Percentiles rank a stretch among this genome's conserved stretches.
These are phyloP conservation scores for Torymus aiolomorphi DNA, from an alignment of 2,888 invertebrate genomes.

Conservation along the genomic window DNA sequence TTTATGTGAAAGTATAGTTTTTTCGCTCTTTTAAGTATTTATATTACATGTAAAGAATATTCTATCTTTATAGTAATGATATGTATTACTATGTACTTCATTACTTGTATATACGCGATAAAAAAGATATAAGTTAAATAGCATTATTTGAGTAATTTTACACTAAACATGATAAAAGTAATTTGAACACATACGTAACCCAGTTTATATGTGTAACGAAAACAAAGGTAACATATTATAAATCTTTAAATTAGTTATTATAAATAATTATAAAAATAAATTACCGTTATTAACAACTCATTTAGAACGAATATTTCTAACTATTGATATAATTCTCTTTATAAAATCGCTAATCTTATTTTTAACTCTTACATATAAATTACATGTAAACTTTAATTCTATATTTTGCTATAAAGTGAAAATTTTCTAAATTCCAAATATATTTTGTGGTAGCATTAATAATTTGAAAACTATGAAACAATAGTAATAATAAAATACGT, in stretches of 20 bases:
- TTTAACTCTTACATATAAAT: background rate
- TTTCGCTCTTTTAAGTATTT: background rate
- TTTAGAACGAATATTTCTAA: background rate
- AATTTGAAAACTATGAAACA: background rate
- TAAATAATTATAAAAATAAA: conserved; percentile 35
- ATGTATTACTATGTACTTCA: too few relatives aligned
- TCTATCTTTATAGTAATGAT: too few relatives aligned
- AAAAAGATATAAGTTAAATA: too few relatives aligned
- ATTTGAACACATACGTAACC: background rate
- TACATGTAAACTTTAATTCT: background rate
- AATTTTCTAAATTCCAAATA: background rate
- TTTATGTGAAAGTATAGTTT: conserved; percentile 14
- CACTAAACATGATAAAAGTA: background rate
- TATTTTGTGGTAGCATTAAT: conserved; percentile 28
- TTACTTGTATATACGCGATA: too few relatives aligned
- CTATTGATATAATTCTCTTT: background rate
- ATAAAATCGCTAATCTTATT: background rate
- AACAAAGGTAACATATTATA: too few relatives aligned
- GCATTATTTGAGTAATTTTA: background rate
- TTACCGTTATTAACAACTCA: background rate
- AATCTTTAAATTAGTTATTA: background rate
- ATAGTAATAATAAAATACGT: background rate
- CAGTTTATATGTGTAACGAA: too few relatives aligned
- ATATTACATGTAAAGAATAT: conserved; percentile 2
- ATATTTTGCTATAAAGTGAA: background rate